phyloP scores from a whole-genome alignment of 2,113 vertebrate species.

The Nymphicus hollandicus region DNA sequence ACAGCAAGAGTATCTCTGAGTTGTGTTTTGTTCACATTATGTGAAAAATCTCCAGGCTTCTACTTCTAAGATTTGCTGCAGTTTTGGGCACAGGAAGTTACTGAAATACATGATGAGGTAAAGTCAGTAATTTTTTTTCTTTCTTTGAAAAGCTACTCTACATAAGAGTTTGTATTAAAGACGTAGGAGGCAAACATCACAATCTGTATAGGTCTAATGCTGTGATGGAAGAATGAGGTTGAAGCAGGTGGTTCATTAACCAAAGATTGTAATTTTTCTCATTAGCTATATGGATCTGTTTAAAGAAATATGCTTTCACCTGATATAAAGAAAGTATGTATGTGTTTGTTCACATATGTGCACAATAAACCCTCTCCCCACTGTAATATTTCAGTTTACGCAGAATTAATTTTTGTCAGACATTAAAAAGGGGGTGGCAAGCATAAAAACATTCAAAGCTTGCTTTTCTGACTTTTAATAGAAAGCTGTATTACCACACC shows the following conservation, averaged over 20 bases:
- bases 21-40: neutral
- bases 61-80: neutral
- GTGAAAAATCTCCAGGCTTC: neutral
- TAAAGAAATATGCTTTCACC: neutral
- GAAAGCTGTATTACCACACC: neutral
- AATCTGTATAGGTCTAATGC: neutral
- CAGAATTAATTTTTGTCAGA: neutral
- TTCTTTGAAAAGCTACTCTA: neutral
- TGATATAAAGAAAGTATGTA: neutral
- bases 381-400: neutral
- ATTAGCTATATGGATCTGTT: neutral
- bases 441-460: neutral
- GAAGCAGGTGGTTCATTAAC: neutral
- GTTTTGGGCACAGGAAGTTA: neutral
- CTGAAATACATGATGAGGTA: neutral
- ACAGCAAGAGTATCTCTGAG: neutral
- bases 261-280: neutral
- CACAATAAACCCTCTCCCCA: neutral
- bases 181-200: neutral
- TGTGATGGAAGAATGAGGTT: neutral
- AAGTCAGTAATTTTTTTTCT: neutral
- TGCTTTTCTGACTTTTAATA: neutral
- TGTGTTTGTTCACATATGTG: neutral
- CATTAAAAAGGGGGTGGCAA: neutral
- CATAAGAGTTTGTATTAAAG: neutral